Evolutionary conservation across 2,888 invertebrate genomes (phyloP).

Genomic region (Mallateleia sp.): DNA sequence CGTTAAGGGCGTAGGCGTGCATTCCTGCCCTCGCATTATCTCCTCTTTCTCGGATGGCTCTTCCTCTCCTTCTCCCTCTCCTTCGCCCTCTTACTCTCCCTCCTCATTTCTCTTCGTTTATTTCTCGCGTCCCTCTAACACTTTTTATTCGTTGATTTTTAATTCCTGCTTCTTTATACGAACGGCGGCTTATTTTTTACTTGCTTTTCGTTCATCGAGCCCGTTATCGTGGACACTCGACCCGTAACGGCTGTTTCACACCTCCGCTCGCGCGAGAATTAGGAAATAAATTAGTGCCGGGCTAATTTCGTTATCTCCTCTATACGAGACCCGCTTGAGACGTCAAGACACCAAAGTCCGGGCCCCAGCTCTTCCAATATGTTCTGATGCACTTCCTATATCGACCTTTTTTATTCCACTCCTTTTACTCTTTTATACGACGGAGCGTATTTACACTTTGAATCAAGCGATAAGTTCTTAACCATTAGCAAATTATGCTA

Average conservation of each 20-base stretch:
- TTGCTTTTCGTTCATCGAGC: conserved; percentile 74
- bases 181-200: conserved; percentile 65
- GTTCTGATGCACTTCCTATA: conserved; percentile 71
- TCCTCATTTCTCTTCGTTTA: conserved; percentile 56
- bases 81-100: conserved; percentile 59
- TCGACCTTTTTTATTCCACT: conserved; percentile 56
- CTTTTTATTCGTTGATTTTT: conserved; percentile 70
- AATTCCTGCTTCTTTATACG: conserved; percentile 71
- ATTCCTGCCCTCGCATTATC: conserved; percentile 88
- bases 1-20: conserved; percentile 88
- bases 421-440: conserved; percentile 21
- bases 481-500: conserved; percentile 64
- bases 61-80: conserved; percentile 57
- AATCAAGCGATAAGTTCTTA: conserved; percentile 55
- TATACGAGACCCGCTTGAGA: conserved; percentile 84
- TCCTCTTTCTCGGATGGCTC: conserved; percentile 81
- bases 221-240: conserved; percentile 88
- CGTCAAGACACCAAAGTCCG: conserved; percentile 67
- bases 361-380: conserved; percentile 40
- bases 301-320: conserved; percentile 89
- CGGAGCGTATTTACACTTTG: conserved; percentile 19
- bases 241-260: conserved; percentile 89
- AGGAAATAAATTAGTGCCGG: conserved; percentile 89
- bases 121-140: conserved; percentile 32
- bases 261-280: conserved; percentile 89